Conservation (phyloP, 2,888 invertebrate species). For the Drosophila multiciliata region DNA sequence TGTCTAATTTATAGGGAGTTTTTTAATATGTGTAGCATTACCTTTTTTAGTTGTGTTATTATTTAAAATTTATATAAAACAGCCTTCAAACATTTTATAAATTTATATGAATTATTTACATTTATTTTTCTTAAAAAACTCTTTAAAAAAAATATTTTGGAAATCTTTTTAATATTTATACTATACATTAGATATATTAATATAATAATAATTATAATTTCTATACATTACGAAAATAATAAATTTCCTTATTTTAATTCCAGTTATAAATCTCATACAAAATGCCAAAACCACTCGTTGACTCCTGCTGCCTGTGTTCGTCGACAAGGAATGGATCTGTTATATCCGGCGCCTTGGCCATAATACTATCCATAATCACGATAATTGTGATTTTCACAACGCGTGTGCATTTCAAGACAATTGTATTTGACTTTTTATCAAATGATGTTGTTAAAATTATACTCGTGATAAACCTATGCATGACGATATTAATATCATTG, state of each 20-base stretch:
- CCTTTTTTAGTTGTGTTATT: too few relatives aligned
- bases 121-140: not conserved
- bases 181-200: not conserved
- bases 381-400: constrained; percentile 89
- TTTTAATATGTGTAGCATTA: not conserved
- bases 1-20: not conserved
- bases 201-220: too few relatives aligned
- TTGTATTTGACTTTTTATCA: constrained; percentile 90
- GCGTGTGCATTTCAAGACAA: constrained; percentile 90
- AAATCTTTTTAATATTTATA: not conserved
- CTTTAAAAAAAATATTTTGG: not conserved
- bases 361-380: constrained; percentile 90
- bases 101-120: not conserved
- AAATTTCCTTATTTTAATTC: constrained; percentile 1
- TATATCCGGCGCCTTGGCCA: constrained; percentile 89
- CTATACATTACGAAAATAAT: too few relatives aligned
- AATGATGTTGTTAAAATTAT: constrained; percentile 91
- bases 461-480: constrained; percentile 91
- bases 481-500: constrained; percentile 93
- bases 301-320: constrained; percentile 90
- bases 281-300: constrained; percentile 86
- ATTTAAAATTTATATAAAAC: not conserved
- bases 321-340: constrained; percentile 91
- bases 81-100: not conserved
- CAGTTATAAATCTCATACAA: constrained; percentile 39